Conservation (phyloP, 2,888 invertebrate genomes). For the Phasia obesa region DNA sequence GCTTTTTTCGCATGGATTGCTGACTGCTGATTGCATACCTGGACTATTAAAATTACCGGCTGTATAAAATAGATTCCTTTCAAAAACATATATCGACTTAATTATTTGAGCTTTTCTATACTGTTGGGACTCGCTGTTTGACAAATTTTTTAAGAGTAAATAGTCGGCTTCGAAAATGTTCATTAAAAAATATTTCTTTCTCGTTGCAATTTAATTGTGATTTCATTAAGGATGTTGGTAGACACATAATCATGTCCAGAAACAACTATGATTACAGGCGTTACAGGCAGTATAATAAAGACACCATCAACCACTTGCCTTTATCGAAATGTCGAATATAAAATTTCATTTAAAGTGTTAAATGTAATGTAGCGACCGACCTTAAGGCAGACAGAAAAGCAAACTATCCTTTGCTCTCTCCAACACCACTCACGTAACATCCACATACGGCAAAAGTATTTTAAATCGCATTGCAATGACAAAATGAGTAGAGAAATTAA, state of each 20-base stretch:
- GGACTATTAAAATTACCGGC: too few species aligned
- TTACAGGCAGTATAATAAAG: too few species aligned
- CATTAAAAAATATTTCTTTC: constrained; percentile 63
- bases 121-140: constrained; percentile 10
- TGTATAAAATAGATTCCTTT: too few species aligned
- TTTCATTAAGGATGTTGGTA: constrained; percentile 61
- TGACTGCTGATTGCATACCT: too few species aligned
- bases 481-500: neutral
- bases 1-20: too few species aligned
- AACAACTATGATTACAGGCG: neutral
- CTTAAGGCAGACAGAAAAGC: constrained; percentile 1
- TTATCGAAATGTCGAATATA: constrained; percentile 32
- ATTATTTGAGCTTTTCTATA: neutral
- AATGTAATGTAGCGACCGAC: constrained; percentile 41
- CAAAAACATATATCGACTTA: too few species aligned
- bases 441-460: constrained; percentile 20
- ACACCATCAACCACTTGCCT: constrained; percentile 18
- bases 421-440: neutral
- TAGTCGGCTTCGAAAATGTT: constrained; percentile 49
- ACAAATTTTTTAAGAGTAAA: neutral
- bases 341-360: constrained; percentile 54
- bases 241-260: constrained; percentile 50
- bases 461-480: constrained; percentile 25
- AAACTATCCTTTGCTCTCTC: neutral
- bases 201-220: constrained; percentile 65